Percentiles rank a stretch among this genome's conserved stretches.
These are phyloP conservation scores for Threskiornis aethiopicus DNA, from an alignment of 2,797 vertebrate genomes.

Conservation along the genomic window DNA sequence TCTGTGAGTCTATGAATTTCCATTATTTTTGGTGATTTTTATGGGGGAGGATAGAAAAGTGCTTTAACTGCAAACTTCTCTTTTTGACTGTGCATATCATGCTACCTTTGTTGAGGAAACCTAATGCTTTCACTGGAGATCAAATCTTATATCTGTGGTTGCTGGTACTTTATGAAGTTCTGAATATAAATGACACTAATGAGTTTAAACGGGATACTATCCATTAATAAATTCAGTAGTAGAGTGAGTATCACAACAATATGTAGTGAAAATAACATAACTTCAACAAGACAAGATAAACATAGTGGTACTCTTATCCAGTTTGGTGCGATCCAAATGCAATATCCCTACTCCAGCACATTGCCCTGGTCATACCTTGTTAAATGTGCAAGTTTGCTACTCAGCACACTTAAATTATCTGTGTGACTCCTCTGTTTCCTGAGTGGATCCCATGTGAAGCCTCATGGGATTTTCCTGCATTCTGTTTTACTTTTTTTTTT, in stretches of 20 bases:
- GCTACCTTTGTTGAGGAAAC: neutral
- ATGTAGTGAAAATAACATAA: neutral
- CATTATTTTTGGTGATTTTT: neutral
- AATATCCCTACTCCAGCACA: neutral
- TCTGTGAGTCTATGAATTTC: neutral
- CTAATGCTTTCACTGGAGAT: neutral
- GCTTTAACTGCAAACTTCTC: neutral
- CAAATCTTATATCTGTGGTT: neutral
- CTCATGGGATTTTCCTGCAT: neutral
- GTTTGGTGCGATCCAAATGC: neutral
- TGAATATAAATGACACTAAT: neutral
- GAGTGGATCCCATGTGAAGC: neutral
- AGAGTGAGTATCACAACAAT: neutral
- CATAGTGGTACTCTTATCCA: neutral
- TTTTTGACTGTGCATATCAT: neutral
- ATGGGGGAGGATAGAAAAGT: neutral
- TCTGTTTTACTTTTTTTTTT: neutral
- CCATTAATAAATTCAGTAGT: neutral
- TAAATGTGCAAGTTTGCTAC: neutral
- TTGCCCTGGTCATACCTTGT: neutral
- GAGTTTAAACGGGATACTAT: neutral
- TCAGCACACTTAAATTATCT: neutral
- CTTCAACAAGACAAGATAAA: neutral
- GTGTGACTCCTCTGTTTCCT: neutral
- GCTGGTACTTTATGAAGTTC: neutral